phyloP scores from a whole-genome alignment of 30 jellyfish, hydroid and myxozoan species.

The Pelagia noctiluca region DNA sequence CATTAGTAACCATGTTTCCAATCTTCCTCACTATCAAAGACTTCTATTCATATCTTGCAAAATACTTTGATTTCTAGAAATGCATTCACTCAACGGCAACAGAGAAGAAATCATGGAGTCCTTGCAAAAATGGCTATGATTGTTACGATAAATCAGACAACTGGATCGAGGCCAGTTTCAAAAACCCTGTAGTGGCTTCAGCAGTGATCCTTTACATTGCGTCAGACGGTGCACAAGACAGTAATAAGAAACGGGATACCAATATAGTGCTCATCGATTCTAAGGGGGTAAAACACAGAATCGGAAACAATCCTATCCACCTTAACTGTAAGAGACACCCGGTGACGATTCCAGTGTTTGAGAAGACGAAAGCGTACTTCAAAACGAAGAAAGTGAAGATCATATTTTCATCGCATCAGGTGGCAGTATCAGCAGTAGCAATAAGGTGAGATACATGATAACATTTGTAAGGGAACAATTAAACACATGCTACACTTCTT shows the following conservation, averaged over 20 bases:
- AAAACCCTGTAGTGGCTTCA: slow-evolving; percentile 82
- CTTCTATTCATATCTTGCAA: too few relatives aligned
- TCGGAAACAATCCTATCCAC: slow-evolving; percentile 42
- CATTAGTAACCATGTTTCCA: too few relatives aligned
- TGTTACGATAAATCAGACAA: slow-evolving; percentile 20
- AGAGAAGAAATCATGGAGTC: slow-evolving; percentile 71
- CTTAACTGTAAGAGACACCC: slow-evolving; percentile 83
- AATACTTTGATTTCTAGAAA: slow-evolving; percentile 50
- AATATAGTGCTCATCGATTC: slow-evolving; percentile 70
- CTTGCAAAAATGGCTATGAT: slow-evolving; percentile 39
- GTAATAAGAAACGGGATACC: neutral
- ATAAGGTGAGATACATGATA: too few relatives aligned
- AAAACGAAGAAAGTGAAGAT: slow-evolving; percentile 76
- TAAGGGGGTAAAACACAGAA: slow-evolving; percentile 42
- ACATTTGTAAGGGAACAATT: too few relatives aligned
- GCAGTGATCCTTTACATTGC: slow-evolving; percentile 84
- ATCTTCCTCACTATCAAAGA: too few relatives aligned
- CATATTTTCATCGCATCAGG: slow-evolving; percentile 34
- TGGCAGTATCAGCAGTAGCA: slow-evolving; percentile 89
- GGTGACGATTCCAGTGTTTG: slow-evolving; percentile 64
- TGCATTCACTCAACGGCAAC: slow-evolving; percentile 55
- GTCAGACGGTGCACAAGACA: slow-evolving; percentile 80
- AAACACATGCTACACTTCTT: too few relatives aligned
- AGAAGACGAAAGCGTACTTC: slow-evolving; percentile 88
- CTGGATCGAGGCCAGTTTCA: slow-evolving; percentile 85